A percentile compares a stretch with the other conserved stretches of the same genome.
phyloP scores from a whole-genome alignment of 2,113 vertebrate genomes.

The Crypturellus undulatus region DNA sequence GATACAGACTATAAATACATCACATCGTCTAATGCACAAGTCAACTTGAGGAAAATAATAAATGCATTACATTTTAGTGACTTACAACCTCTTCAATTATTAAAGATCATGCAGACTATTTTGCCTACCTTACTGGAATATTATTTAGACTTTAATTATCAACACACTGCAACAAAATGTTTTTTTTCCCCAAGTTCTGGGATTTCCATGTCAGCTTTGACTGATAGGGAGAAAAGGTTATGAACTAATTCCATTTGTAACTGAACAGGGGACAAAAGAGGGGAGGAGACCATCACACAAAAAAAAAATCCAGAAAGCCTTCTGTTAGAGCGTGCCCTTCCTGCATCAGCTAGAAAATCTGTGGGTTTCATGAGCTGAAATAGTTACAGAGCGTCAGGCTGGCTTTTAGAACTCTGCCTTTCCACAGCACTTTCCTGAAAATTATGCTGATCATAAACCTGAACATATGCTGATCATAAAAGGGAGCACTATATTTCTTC shows the following conservation, averaged over 20 bases:
- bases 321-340: not conserved
- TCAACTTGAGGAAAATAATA: slow-evolving; percentile 71
- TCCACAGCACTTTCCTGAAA: slow-evolving; percentile 21
- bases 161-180: not conserved
- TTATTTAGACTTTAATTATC: slow-evolving; percentile 70
- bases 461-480: slow-evolving; percentile 37
- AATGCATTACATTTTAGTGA: slow-evolving; percentile 73
- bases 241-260: not conserved
- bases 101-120: slow-evolving; percentile 64
- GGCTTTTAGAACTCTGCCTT: slow-evolving; percentile 1
- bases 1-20: slow-evolving; percentile 13
- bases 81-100: slow-evolving; percentile 70
- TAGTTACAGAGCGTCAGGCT: not conserved
- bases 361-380: not conserved
- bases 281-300: not conserved
- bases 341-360: not conserved
- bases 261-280: not conserved
- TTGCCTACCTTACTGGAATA: slow-evolving; percentile 62
- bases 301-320: not conserved
- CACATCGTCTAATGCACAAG: slow-evolving; percentile 39
- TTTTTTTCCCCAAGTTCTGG: slow-evolving; percentile 8
- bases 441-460: slow-evolving; percentile 29
- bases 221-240: not conserved
- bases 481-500: slow-evolving; percentile 13
- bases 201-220: not conserved